Conservation (phyloP, 2,797 vertebrate species). For the Schizothorax lantsangensis region DNA sequence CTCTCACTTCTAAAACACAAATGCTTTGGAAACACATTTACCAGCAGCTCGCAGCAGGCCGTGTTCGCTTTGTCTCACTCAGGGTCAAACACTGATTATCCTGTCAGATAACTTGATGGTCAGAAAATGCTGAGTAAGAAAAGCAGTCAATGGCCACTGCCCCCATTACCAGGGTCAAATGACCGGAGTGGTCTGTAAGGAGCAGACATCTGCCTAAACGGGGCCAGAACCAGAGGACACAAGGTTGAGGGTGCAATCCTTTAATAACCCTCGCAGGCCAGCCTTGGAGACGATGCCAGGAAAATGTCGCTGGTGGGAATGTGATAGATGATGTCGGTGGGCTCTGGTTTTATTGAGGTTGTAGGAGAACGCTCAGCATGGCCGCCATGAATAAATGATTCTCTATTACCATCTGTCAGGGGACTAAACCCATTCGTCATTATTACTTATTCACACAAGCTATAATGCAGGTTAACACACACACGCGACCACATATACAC, state of each 20-base stretch:
- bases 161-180: conserved; percentile 49
- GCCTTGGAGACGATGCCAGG: conserved; percentile 57
- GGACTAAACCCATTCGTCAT: conserved; percentile 58
- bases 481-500: conserved; percentile 34
- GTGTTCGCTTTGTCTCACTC: conserved; percentile 21
- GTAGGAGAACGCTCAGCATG: conserved; percentile 55
- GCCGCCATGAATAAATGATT: conserved; percentile 63
- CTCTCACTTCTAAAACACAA: conserved; percentile 26
- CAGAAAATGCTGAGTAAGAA: conserved; percentile 52
- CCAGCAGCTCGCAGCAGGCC: neutral
- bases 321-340: conserved; percentile 60
- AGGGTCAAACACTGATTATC: conserved; percentile 50
- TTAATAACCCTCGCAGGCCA: conserved; percentile 44
- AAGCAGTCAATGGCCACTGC: conserved; percentile 25
- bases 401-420: conserved; percentile 62
- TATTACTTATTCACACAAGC: conserved; percentile 63
- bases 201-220: conserved; percentile 42
- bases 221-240: conserved; percentile 42
- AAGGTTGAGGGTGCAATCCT: conserved; percentile 51
- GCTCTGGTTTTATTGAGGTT: conserved; percentile 59
- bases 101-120: conserved; percentile 45
- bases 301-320: conserved; percentile 43
- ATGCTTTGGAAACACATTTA: conserved; percentile 9
- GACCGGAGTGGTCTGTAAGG: conserved; percentile 34
- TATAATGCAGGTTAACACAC: conserved; percentile 53